phyloP scores from a whole-genome alignment of 1,140 invertebrate genomes.

The Calosoma granatense region DNA sequence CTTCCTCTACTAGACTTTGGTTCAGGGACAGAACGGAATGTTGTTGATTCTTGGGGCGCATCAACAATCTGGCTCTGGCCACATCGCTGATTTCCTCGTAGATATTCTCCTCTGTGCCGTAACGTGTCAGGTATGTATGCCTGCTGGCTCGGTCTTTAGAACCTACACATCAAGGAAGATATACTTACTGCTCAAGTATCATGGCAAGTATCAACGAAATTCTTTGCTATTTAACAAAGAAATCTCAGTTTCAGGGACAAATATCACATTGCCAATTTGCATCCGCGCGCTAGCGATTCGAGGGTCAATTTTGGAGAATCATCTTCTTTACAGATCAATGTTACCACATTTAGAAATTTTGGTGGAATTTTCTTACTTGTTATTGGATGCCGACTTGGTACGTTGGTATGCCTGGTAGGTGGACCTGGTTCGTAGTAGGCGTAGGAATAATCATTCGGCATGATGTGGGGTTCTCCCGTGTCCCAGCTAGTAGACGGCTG shows the following conservation, averaged over 20 bases:
- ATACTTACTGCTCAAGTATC: neutral
- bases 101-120: conserved; percentile 77
- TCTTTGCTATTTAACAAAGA: conserved; percentile 25
- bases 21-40: conserved; percentile 48
- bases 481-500: neutral
- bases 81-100: conserved; percentile 74
- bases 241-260: conserved; percentile 29
- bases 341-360: too few species aligned
- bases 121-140: conserved; percentile 65
- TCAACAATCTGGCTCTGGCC: conserved; percentile 30
- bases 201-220: conserved; percentile 19
- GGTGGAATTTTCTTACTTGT: conserved; percentile 26
- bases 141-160: conserved; percentile 27
- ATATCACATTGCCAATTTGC: too few species aligned
- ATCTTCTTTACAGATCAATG: too few species aligned
- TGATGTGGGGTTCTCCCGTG: neutral
- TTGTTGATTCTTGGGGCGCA: conserved; percentile 25
- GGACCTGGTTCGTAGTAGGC: conserved; percentile 63
- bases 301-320: too few species aligned
- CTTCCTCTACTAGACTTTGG: conserved; percentile 63
- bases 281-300: too few species aligned
- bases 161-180: neutral
- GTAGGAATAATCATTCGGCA: conserved; percentile 56
- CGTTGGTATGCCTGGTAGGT: conserved; percentile 43
- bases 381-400: conserved; percentile 37